Evolutionary conservation across 1,140 invertebrate species (phyloP).

Genomic region (Drosophila varians): DNA sequence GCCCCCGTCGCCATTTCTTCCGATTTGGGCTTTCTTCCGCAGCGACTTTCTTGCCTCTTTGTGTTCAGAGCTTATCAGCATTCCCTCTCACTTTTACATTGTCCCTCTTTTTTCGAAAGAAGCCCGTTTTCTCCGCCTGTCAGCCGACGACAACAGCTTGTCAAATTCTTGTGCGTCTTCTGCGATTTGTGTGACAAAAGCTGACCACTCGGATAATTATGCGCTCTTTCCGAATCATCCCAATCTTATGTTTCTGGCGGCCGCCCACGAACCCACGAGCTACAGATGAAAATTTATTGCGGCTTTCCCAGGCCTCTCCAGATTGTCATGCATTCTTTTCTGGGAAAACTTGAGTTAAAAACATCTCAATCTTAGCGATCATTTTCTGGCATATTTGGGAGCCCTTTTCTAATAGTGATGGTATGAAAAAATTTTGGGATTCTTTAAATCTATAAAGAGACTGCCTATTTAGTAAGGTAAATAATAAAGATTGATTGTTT

Average conservation of each 20-base stretch:
- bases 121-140: slow-evolving; percentile 28
- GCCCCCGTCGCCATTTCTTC: background rate
- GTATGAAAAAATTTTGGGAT: too few species aligned
- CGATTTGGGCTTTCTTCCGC: slow-evolving; percentile 27
- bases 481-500: too few species aligned
- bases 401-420: too few species aligned
- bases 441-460: too few species aligned
- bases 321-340: slow-evolving; percentile 47
- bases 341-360: slow-evolving; percentile 11
- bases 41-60: slow-evolving; percentile 31
- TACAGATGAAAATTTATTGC: slow-evolving; percentile 1
- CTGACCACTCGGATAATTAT: slow-evolving; percentile 51
- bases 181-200: slow-evolving; percentile 27
- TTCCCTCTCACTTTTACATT: slow-evolving; percentile 58
- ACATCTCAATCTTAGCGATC: slow-evolving; percentile 62
- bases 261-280: slow-evolving; percentile 49
- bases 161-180: slow-evolving; percentile 40
- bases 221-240: slow-evolving; percentile 28
- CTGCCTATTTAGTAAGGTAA: too few species aligned
- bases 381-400: background rate
- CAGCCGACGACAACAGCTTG: slow-evolving; percentile 34
- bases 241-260: background rate
- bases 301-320: slow-evolving; percentile 46
- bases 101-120: slow-evolving; percentile 16
- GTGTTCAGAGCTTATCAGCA: slow-evolving; percentile 23